phyloP scores from a whole-genome alignment of 1,140 invertebrate species.

The Chymomyza costata region DNA sequence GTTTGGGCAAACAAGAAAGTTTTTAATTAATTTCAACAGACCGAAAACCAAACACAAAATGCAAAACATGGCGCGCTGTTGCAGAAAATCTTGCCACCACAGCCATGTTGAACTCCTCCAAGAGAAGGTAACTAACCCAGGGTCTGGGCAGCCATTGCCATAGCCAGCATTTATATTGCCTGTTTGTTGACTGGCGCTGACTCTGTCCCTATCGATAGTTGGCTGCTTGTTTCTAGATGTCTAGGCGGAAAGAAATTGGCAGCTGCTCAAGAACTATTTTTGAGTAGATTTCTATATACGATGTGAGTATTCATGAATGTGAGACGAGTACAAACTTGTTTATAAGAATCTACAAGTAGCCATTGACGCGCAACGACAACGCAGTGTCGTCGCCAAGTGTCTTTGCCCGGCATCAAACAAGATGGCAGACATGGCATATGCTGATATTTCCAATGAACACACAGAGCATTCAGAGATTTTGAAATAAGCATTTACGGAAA shows the following conservation, averaged over 20 bases:
- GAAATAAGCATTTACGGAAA: no score
- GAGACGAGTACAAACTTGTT: conserved; percentile 6
- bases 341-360: conserved; percentile 31
- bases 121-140: conserved; percentile 9
- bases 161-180: conserved; percentile 9
- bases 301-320: conserved; percentile 3
- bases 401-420: conserved; percentile 16
- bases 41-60: conserved; percentile 66
- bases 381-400: neutral
- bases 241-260: conserved; percentile 44
- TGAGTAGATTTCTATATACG: conserved; percentile 24
- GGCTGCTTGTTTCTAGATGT: neutral
- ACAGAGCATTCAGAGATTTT: conserved; percentile 15
- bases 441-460: conserved; percentile 13
- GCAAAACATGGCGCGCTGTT: conserved; percentile 38
- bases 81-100: conserved; percentile 50
- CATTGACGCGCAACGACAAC: conserved; percentile 29
- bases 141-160: conserved; percentile 50
- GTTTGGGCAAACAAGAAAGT: conserved; percentile 48
- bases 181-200: neutral
- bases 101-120: neutral
- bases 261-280: conserved; percentile 62
- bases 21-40: conserved; percentile 72
- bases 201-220: no score
- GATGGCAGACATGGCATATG: conserved; percentile 13